Conservation (phyloP, 2,113 vertebrate species). For the Semnopithecus entellus region DNA sequence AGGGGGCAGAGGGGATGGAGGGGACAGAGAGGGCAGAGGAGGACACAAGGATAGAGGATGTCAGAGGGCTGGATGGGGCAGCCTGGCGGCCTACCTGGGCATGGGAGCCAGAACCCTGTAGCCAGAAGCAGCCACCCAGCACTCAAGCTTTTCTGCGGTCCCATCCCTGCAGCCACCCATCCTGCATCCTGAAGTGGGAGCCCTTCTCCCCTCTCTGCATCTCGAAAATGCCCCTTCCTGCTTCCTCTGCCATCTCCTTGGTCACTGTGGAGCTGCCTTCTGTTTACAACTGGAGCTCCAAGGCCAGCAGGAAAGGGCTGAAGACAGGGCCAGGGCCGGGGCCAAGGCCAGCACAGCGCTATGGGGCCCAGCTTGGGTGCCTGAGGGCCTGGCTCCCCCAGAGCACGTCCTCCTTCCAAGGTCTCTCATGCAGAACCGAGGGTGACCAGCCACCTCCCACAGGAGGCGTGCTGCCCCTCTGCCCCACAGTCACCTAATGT, state of each 20-base stretch:
- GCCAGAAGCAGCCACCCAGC: too few species aligned
- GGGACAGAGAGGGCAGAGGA: too few species aligned
- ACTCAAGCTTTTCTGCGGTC: neutral
- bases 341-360: too few species aligned
- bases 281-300: too few species aligned
- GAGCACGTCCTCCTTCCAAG: neutral
- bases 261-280: neutral
- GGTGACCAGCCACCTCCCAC: fast-evolving
- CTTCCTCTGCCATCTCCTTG: neutral
- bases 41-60: neutral
- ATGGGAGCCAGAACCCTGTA: too few species aligned
- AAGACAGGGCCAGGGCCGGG: fast-evolving
- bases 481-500: neutral
- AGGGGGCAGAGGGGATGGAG: too few species aligned
- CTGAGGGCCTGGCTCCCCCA: neutral
- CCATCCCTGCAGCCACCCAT: neutral
- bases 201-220: fast-evolving
- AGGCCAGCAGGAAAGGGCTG: neutral
- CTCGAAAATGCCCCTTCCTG: neutral
- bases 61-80: neutral
- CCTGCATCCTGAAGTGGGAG: too few species aligned
- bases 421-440: neutral
- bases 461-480: fast-evolving
- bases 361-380: neutral
- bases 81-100: fast-evolving